Percentiles rank a stretch among this genome's conserved stretches.
Evolutionary conservation across 2,797 vertebrate species (phyloP).

Genomic region (Cheirogaleus major): DNA sequence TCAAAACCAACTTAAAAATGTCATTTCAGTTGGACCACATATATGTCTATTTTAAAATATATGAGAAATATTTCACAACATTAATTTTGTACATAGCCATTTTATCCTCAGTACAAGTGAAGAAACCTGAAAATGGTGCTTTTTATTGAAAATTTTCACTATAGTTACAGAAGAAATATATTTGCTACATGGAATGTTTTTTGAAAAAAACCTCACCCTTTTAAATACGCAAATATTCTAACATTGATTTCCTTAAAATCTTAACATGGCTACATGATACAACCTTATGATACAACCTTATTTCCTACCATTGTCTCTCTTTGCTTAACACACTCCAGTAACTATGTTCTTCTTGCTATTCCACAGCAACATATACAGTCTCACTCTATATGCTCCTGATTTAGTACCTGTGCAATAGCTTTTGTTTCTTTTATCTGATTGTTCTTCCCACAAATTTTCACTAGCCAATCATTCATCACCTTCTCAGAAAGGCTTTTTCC

Average conservation of each 20-base stretch:
- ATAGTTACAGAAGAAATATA: not conserved
- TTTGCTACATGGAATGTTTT: not conserved
- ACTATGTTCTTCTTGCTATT: not conserved
- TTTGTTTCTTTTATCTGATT: not conserved
- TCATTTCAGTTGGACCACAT: not conserved
- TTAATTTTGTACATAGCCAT: not conserved
- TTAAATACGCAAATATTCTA: constrained; percentile 10
- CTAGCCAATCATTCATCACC: not conserved
- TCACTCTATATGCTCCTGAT: not conserved
- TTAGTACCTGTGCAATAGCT: not conserved
- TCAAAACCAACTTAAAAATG: constrained; percentile 28
- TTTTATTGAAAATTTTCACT: constrained; percentile 25
- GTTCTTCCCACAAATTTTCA: not conserved
- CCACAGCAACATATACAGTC: fast-evolving
- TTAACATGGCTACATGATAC: not conserved
- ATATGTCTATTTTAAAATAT: not conserved
- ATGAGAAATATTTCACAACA: not conserved
- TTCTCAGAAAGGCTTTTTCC: not conserved
- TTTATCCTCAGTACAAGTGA: constrained; percentile 2
- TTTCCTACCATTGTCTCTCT: not conserved
- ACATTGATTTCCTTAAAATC: not conserved
- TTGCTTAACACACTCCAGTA: not conserved
- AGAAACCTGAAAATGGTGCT: not conserved
- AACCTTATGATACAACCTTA: not conserved
- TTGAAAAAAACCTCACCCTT: not conserved